phyloP scores from a whole-genome alignment of 2,113 vertebrate genomes.

The Eleginops maclovinus region DNA sequence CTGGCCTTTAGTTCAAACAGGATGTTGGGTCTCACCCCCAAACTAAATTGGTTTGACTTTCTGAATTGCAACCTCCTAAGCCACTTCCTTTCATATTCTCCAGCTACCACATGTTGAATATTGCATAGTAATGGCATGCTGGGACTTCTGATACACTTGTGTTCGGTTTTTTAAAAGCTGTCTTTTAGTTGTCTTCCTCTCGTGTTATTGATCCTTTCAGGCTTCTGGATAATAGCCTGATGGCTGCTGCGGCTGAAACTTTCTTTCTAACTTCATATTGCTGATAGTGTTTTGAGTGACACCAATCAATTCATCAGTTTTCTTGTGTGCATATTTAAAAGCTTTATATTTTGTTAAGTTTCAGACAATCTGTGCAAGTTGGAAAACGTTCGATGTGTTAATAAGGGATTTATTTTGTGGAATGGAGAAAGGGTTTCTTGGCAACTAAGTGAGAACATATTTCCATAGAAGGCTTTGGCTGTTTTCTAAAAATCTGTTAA shows the following conservation, averaged over 20 bases:
- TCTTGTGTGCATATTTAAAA: not conserved
- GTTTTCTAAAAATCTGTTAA: not conserved
- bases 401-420: not conserved
- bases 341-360: not conserved
- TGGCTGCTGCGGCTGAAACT: not conserved
- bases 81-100: too few relatives aligned
- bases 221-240: not conserved
- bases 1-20: not conserved
- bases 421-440: not conserved
- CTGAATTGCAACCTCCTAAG: too few relatives aligned
- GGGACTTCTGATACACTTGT: not conserved
- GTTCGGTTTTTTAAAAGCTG: not conserved
- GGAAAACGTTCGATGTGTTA: not conserved
- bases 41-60: not conserved
- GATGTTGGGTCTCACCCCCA: not conserved
- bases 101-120: too few relatives aligned
- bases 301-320: conserved; percentile 1
- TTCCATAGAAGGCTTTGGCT: not conserved
- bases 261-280: not conserved
- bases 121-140: not conserved
- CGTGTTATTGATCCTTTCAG: not conserved
- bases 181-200: not conserved
- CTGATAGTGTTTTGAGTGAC: not conserved
- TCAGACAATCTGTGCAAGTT: not conserved
- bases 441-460: not conserved